Percentiles rank a stretch among this genome's conserved stretches.
Evolutionary conservation across 2,113 vertebrate genomes (phyloP).

Genomic region (Pelusios castaneus): DNA sequence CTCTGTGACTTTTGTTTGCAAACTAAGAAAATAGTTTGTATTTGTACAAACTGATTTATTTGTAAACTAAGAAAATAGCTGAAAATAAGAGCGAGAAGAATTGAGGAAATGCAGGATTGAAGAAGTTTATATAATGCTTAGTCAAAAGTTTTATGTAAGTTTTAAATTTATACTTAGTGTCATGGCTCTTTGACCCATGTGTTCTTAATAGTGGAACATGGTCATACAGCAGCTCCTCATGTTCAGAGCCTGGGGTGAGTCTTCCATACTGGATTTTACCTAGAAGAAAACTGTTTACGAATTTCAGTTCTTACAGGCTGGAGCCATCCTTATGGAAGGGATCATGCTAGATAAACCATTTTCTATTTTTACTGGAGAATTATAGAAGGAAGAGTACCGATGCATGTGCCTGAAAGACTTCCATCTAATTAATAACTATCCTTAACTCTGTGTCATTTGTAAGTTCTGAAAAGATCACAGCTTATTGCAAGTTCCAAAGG

Average conservation of each 20-base stretch:
- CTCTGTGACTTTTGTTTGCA: not conserved
- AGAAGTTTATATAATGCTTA: not conserved
- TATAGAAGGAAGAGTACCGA: too few species aligned
- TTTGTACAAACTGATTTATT: not conserved
- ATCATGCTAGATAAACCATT: too few species aligned
- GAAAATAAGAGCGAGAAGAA: not conserved
- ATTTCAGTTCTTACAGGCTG: not conserved
- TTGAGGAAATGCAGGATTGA: not conserved
- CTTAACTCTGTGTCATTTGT: too few species aligned
- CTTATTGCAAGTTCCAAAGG: too few species aligned
- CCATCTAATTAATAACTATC: too few species aligned
- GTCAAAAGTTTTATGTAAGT: not conserved
- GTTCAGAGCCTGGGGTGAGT: not conserved
- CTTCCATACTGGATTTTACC: not conserved
- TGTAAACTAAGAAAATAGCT: not conserved
- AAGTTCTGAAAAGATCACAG: too few species aligned
- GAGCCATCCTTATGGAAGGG: too few species aligned
- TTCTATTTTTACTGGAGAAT: too few species aligned
- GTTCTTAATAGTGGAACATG: not conserved
- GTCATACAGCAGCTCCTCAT: not conserved
- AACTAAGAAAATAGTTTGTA: too few species aligned
- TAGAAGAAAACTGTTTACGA: not conserved
- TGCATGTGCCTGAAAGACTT: too few species aligned
- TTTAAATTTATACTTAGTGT: not conserved
- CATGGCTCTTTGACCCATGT: not conserved